Conservation (phyloP, 2,888 invertebrate genomes). For the Dolomedes plantarius region DNA sequence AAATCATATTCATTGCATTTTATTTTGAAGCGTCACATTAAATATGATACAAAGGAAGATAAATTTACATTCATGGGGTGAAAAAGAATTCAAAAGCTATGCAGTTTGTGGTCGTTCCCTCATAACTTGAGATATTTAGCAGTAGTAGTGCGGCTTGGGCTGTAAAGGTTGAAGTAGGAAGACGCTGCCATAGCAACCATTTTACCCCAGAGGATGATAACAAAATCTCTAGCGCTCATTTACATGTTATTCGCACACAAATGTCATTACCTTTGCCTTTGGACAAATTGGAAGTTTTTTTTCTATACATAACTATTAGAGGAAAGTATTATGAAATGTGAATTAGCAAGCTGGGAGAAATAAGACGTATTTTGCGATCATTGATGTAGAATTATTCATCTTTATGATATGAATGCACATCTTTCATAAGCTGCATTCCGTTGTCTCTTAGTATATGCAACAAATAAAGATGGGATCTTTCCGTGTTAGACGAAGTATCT, state of each 20-base stretch:
- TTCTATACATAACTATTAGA: neutral
- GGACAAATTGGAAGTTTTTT: neutral
- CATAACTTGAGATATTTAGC: neutral
- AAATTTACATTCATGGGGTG: too few species aligned
- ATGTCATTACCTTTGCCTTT: conserved; percentile 24
- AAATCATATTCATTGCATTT: too few species aligned
- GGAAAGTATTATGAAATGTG: neutral
- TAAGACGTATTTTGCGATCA: neutral
- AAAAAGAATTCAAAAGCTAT: too few species aligned
- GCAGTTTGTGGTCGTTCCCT: neutral
- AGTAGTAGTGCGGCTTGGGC: neutral
- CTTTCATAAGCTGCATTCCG: too few species aligned
- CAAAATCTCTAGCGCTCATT: conserved; percentile 31
- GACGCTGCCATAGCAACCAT: conserved; percentile 17
- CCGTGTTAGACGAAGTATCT: too few species aligned
- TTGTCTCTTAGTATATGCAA: too few species aligned
- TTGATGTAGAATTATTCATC: neutral
- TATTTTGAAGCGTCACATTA: too few species aligned
- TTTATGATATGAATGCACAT: too few species aligned
- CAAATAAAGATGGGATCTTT: too few species aligned
- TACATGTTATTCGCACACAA: conserved; percentile 22
- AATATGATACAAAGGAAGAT: too few species aligned
- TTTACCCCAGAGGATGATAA: conserved; percentile 37
- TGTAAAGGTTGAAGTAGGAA: conserved; percentile 33
- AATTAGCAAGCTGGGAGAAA: neutral